These are phyloP conservation scores for Anguilla anguilla DNA, from an alignment of 2,797 vertebrate genomes.

Conservation along the genomic window DNA sequence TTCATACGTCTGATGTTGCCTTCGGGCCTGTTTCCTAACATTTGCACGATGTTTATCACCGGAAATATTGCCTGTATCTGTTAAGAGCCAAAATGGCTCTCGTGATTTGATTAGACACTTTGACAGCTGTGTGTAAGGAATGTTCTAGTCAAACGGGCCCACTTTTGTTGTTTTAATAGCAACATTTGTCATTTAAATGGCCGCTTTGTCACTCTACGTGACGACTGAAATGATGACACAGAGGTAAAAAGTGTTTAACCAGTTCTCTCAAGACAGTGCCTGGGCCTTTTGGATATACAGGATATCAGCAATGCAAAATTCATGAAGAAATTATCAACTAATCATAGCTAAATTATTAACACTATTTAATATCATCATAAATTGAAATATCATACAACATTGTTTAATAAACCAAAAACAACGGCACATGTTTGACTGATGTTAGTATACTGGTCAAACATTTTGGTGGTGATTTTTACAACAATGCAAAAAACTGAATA, in stretches of 20 bases:
- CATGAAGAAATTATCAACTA: background rate
- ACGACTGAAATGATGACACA: background rate
- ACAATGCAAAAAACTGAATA: background rate
- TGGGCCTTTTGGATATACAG: background rate
- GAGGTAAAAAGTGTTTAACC: background rate
- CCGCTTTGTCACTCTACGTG: slow-evolving; percentile 47
- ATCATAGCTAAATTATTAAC: background rate
- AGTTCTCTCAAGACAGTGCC: background rate
- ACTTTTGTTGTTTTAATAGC: slow-evolving; percentile 59
- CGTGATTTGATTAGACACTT: slow-evolving; percentile 75
- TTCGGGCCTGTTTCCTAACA: slow-evolving; percentile 95
- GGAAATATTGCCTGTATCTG: slow-evolving; percentile 78
- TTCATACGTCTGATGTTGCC: slow-evolving; percentile 96
- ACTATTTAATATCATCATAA: background rate
- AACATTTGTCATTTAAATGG: slow-evolving; percentile 68
- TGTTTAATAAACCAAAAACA: background rate
- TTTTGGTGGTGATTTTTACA: background rate
- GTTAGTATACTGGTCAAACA: background rate
- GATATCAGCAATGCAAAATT: too few relatives aligned
- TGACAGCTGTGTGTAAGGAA: slow-evolving; percentile 77
- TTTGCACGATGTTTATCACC: slow-evolving; percentile 90
- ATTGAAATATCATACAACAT: background rate
- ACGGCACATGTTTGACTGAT: background rate
- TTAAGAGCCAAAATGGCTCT: slow-evolving; percentile 70
- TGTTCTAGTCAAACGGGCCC: slow-evolving; percentile 61